Conservation (phyloP, 2,888 invertebrate genomes). For the Phaedon cochleariae region DNA sequence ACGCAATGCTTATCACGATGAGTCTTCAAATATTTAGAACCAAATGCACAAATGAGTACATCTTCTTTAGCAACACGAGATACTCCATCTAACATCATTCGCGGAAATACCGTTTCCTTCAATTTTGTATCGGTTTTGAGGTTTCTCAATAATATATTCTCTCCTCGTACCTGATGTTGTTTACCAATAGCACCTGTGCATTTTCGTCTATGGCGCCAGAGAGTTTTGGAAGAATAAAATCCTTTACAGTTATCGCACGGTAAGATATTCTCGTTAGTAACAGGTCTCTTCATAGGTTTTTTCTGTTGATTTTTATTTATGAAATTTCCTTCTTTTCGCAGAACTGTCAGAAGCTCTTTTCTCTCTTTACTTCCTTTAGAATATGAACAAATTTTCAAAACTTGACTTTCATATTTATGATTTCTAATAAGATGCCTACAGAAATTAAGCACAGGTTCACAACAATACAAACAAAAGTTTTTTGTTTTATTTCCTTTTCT, state of each 20-base stretch:
- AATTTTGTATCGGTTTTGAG: constrained; percentile 9
- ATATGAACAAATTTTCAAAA: neutral
- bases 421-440: neutral
- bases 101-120: constrained; percentile 25
- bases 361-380: neutral
- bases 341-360: neutral
- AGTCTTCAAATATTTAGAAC: constrained; percentile 26
- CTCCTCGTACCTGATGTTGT: neutral
- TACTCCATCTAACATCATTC: constrained; percentile 22
- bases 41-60: constrained; percentile 28
- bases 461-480: neutral
- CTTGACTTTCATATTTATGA: neutral
- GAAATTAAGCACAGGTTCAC: constrained; percentile 2
- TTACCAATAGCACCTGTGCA: neutral
- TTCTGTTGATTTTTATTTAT: neutral
- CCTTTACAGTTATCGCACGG: neutral
- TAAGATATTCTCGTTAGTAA: neutral
- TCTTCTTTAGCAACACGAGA: constrained; percentile 30
- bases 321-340: neutral
- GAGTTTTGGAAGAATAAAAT: neutral
- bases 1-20: constrained; percentile 29
- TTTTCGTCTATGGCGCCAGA: neutral
- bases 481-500: neutral
- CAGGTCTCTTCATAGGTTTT: neutral
- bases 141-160: constrained; percentile 21